A percentile compares a stretch with the other conserved stretches of the same genome.
These are phyloP conservation scores for Phalloptychus januarius DNA, from an alignment of 2,797 vertebrate species.

Conservation along the genomic window DNA sequence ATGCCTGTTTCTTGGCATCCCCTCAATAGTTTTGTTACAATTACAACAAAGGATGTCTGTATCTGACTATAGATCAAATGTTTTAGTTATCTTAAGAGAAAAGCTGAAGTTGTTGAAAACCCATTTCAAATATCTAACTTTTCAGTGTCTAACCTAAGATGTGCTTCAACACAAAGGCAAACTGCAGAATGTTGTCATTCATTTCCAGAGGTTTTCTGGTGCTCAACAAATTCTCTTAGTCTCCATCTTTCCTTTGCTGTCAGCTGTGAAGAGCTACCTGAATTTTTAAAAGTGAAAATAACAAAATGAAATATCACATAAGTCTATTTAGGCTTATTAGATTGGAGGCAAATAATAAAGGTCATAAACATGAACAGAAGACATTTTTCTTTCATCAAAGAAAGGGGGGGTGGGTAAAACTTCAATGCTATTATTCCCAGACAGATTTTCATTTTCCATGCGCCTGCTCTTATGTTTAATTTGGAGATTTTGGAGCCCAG, in stretches of 20 bases:
- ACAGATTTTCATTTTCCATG: constrained; percentile 78
- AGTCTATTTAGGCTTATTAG: constrained; percentile 77
- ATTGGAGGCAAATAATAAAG: constrained; percentile 68
- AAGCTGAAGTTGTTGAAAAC: background rate
- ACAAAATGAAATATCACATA: constrained; percentile 53
- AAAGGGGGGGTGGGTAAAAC: constrained; percentile 40
- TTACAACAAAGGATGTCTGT: constrained; percentile 80
- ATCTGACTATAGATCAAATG: constrained; percentile 81
- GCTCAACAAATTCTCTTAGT: constrained; percentile 31
- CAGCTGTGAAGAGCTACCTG: constrained; percentile 66
- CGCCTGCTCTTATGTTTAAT: constrained; percentile 77
- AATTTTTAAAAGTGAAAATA: constrained; percentile 57
- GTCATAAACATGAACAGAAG: constrained; percentile 70
- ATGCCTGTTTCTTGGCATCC: background rate
- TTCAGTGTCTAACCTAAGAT: background rate
- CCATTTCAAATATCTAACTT: constrained; percentile 59
- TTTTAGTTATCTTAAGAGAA: background rate
- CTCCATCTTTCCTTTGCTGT: constrained; percentile 30
- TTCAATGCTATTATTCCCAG: constrained; percentile 51
- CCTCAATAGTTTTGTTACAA: constrained; percentile 72
- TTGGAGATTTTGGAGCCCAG: constrained; percentile 75
- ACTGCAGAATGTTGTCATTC: constrained; percentile 37
- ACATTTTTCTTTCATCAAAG: constrained; percentile 49
- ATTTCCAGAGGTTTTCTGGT: constrained; percentile 67
- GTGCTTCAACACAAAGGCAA: background rate